A percentile compares a stretch with the other conserved stretches of the same genome.
These are phyloP conservation scores for Neoscelio sp. DNA, from an alignment of 2,888 invertebrate genomes.

Conservation along the genomic window DNA sequence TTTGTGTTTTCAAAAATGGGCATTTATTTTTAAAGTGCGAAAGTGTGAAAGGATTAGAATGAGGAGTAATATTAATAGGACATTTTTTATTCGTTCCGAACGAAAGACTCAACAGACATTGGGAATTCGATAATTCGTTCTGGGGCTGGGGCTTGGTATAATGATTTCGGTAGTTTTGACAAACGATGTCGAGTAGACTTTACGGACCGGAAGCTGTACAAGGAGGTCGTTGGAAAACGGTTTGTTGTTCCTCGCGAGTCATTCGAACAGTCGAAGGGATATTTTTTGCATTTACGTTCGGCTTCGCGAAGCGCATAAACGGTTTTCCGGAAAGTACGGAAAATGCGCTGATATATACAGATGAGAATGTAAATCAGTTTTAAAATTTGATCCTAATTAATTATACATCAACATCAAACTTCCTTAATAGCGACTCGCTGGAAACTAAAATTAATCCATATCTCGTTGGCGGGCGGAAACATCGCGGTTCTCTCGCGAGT, in stretches of 20 bases:
- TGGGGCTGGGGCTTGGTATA: not conserved
- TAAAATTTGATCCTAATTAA: constrained; percentile 61
- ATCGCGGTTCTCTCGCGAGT: constrained; percentile 70
- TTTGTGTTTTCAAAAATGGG: too few species aligned
- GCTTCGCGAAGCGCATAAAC: not conserved
- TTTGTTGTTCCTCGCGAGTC: constrained; percentile 11
- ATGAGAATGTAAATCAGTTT: constrained; percentile 56
- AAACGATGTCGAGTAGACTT: constrained; percentile 41
- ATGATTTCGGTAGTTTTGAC: constrained; percentile 25
- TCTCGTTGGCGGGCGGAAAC: constrained; percentile 70
- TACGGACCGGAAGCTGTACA: constrained; percentile 7
- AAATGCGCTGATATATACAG: constrained; percentile 11
- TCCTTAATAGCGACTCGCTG: constrained; percentile 77
- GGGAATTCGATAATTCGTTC: constrained; percentile 11
- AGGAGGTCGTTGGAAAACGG: constrained; percentile 5
- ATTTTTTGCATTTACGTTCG: not conserved
- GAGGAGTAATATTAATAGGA: not conserved
- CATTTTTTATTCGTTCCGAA: not conserved
- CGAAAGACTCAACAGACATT: too few species aligned
- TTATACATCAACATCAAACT: constrained; percentile 67
- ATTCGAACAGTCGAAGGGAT: not conserved
- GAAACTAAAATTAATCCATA: constrained; percentile 79
- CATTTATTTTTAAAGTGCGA: too few species aligned
- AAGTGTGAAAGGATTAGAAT: too few species aligned
- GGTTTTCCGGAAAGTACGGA: too few species aligned